A percentile compares a stretch with the other conserved stretches of the same genome.
phyloP scores from a whole-genome alignment of 53 echinoderm and acorn worm species.

The Holothuria scabra region DNA sequence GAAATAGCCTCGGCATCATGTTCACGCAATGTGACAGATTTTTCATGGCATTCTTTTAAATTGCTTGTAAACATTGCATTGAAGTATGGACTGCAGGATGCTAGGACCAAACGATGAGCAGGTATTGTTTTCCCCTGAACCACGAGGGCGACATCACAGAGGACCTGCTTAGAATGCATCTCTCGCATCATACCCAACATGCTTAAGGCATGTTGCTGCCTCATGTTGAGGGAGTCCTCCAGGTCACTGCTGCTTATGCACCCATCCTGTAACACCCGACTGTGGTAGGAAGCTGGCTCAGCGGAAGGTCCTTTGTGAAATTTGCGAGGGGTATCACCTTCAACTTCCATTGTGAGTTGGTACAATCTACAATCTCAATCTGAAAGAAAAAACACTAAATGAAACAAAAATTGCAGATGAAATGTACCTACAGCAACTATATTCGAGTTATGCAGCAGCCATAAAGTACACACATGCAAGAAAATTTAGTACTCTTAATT shows the following conservation, averaged over 20 bases:
- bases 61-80: constrained; percentile 98
- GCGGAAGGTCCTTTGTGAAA: neutral
- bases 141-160: constrained; percentile 86
- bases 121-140: constrained; percentile 74
- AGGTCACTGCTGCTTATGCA: constrained; percentile 85
- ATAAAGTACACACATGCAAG: no score
- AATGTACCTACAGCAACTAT: no score
- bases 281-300: neutral
- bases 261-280: constrained; percentile 66
- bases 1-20: constrained; percentile 72
- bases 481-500: no score
- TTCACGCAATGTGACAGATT: constrained; percentile 71
- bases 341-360: constrained; percentile 6
- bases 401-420: no score
- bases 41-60: constrained; percentile 74
- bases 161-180: constrained; percentile 61
- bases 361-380: no score
- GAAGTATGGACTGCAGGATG: constrained; percentile 95
- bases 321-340: constrained; percentile 39
- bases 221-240: constrained; percentile 70
- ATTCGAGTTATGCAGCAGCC: no score
- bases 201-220: constrained; percentile 80
- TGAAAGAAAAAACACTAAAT: no score
- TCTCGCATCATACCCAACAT: constrained; percentile 75
- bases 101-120: constrained; percentile 87